phyloP scores from a whole-genome alignment of 2,888 invertebrate genomes.

The Frankliniella fusca region DNA sequence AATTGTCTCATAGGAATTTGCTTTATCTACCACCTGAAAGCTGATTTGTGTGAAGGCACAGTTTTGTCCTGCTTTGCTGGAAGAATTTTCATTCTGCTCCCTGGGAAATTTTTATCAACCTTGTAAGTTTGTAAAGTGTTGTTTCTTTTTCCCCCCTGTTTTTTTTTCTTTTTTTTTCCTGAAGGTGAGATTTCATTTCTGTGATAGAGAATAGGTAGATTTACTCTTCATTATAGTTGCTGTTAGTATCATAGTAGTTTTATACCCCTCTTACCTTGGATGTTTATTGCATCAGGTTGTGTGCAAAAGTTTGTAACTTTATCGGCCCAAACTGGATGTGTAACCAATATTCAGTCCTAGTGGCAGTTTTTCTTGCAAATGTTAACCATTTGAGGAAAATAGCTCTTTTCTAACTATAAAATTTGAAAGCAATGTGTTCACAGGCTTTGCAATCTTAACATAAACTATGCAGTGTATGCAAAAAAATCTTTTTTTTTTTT shows the following conservation, averaged over 20 bases:
- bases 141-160: neutral
- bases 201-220: neutral
- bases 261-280: neutral
- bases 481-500: neutral
- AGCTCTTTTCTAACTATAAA: neutral
- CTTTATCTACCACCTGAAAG: too few relatives aligned
- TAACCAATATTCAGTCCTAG: neutral
- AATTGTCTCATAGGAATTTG: too few relatives aligned
- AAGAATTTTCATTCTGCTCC: too few relatives aligned
- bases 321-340: neutral
- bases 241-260: neutral
- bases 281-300: neutral
- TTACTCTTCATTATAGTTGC: neutral
- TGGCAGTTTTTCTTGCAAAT: neutral
- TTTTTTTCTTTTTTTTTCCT: neutral
- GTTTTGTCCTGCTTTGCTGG: too few relatives aligned
- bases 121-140: neutral
- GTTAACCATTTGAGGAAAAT: neutral
- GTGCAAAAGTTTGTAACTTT: neutral
- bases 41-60: too few relatives aligned
- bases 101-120: too few relatives aligned
- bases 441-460: neutral
- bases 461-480: too few relatives aligned
- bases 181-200: constrained; percentile 18
- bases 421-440: neutral